These are phyloP conservation scores for Conus betulinus DNA, from an alignment of 1,140 invertebrate genomes.

Conservation along the genomic window DNA sequence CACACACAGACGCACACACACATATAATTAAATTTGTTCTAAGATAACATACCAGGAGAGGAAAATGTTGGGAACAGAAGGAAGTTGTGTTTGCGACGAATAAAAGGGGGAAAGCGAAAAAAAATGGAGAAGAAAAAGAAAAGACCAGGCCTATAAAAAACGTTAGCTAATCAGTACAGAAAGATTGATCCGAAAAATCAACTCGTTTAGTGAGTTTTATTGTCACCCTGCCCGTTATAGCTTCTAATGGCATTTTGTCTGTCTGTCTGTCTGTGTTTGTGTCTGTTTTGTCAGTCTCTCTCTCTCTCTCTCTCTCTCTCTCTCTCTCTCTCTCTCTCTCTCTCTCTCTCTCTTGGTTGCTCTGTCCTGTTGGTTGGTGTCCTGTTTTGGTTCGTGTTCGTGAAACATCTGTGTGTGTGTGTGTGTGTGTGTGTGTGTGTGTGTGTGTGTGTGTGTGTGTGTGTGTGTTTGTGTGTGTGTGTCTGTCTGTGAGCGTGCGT, in stretches of 20 bases:
- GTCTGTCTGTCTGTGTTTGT: no score
- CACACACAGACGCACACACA: no score
- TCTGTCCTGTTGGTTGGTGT: not conserved
- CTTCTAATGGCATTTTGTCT: no score
- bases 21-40: no score
- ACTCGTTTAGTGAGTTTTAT: no score
- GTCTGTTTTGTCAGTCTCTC: not conserved
- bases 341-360: not conserved
- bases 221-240: no score
- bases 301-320: not conserved
- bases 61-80: no score
- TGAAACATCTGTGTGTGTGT: not conserved
- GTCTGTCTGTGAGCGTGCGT: not conserved
- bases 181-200: not conserved
- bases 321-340: not conserved
- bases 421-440: slow-evolving; percentile 6
- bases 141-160: not conserved
- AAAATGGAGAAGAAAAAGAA: not conserved
- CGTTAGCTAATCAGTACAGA: not conserved
- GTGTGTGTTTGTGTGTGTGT: not conserved
- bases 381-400: no score
- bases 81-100: not conserved
- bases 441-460: not conserved
- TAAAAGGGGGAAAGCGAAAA: not conserved
- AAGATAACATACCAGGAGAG: no score